Evolutionary conservation across 2,888 invertebrate genomes (phyloP), one percentile per base, ranked within the genome.

Genomic region (Cosmia pyralina): DNA sequence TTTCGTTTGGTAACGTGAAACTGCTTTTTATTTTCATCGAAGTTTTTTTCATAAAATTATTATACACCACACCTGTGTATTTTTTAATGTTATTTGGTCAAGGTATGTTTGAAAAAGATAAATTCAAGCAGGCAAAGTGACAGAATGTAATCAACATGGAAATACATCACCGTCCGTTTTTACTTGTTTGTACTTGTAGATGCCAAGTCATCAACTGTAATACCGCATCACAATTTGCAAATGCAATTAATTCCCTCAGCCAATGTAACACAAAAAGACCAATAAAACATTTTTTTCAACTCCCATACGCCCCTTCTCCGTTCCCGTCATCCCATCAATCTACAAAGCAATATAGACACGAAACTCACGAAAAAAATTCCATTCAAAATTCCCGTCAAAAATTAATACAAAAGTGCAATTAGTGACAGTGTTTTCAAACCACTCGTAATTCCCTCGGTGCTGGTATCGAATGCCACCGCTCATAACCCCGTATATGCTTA

Each of bases 401-500:
- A 69, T 73, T 80, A 62, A 69, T 69, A 65, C 81, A 68, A 68
- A 83, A 80, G 11, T 80, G 65, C 68, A 75, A 80, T 83, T 83
- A 69, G 70, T n/a, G 65, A 34, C 58, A 17, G 50, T 70, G 81
- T 83, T 59, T 79, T 60, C 44, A 62, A 64, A 53, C 52, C 48
- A 6, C n/a, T 64, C 69, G 38, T 66, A 71, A 82, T 82, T 75
- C 78, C 80, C 77, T 38, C 7, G 69, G 59, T 55, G 10, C 53
- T 48, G 60, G 63, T 80, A 86, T 78, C 68, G 80, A 75, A 62
- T 60, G 53, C 69, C 38, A 17, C 57, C 44, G 53, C 69, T 38
- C 44, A 46, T 65, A 73, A 68, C 79, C 50, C 70, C 7, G 69
- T 75, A 80, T 79, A 84, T 75, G 87, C 84, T 89, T 86, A 89